Evolutionary conservation across 2,797 vertebrate species (phyloP).

Genomic region (Anguilla obscura): DNA sequence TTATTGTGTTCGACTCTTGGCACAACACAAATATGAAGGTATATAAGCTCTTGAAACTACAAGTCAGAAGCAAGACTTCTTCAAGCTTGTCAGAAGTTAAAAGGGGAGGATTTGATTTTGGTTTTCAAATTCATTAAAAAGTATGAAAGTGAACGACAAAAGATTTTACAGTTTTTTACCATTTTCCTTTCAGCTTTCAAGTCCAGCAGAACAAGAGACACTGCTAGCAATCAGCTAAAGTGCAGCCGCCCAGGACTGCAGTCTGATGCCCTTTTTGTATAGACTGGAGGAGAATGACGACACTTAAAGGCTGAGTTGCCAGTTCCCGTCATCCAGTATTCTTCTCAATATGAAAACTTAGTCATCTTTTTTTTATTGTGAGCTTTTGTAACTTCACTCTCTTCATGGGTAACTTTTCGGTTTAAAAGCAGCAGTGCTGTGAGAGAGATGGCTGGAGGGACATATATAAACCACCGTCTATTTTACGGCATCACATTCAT

Average conservation of each 20-base stretch:
- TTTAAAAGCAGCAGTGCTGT: not conserved
- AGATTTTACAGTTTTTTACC: too few relatives aligned
- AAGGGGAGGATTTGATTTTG: not conserved
- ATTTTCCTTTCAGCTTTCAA: not conserved
- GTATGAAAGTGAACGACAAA: not conserved
- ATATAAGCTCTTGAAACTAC: not conserved
- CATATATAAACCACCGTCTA: not conserved
- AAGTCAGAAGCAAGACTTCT: not conserved
- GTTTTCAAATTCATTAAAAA: not conserved
- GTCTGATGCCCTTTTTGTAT: not conserved
- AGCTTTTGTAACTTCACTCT: not conserved
- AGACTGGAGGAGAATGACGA: not conserved
- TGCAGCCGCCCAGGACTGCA: not conserved
- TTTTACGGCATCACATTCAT: constrained; percentile 1
- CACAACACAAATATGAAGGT: not conserved
- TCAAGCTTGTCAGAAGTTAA: not conserved
- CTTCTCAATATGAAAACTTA: not conserved
- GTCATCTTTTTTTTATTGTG: not conserved
- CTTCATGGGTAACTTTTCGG: not conserved
- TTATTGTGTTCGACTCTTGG: not conserved
- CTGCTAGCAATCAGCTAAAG: not conserved
- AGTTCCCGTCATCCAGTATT: not conserved
- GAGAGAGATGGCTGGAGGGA: not conserved
- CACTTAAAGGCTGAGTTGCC: not conserved
- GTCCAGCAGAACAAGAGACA: not conserved